Conservation (phyloP, 2,797 vertebrate genomes). For the Sebastes dallii region DNA sequence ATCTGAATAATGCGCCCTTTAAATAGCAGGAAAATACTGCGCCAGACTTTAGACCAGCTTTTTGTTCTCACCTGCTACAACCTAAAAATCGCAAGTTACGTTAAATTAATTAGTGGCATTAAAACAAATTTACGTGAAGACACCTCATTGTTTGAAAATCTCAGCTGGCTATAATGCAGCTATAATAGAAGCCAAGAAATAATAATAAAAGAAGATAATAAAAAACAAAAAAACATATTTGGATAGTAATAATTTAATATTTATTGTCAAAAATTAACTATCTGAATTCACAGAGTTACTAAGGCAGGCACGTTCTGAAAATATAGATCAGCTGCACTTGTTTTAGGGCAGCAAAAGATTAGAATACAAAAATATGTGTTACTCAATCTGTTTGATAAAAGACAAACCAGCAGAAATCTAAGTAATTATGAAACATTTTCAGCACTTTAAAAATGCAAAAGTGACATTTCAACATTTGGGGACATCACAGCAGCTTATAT, state of each 20-base stretch:
- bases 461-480: not conserved
- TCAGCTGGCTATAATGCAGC: not conserved
- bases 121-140: not conserved
- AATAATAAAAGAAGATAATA: not conserved
- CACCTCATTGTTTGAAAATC: not conserved
- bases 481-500: not conserved
- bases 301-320: conserved; percentile 27
- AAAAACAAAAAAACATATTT: not conserved
- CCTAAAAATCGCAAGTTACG: too few relatives aligned
- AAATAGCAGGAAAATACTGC: too few relatives aligned
- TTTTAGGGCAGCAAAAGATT: not conserved
- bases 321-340: not conserved
- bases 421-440: not conserved
- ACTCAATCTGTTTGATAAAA: not conserved
- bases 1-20: too few relatives aligned
- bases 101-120: not conserved
- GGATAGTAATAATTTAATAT: conserved; percentile 1
- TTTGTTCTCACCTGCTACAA: too few relatives aligned
- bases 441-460: not conserved
- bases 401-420: not conserved
- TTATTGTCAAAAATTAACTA: conserved; percentile 21
- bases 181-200: not conserved
- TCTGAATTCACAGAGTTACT: conserved; percentile 14
- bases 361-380: conserved; percentile 5
- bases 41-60: too few relatives aligned